phyloP scores from a whole-genome alignment of 2,797 vertebrate species.

The Hippopotamyrus pictus region DNA sequence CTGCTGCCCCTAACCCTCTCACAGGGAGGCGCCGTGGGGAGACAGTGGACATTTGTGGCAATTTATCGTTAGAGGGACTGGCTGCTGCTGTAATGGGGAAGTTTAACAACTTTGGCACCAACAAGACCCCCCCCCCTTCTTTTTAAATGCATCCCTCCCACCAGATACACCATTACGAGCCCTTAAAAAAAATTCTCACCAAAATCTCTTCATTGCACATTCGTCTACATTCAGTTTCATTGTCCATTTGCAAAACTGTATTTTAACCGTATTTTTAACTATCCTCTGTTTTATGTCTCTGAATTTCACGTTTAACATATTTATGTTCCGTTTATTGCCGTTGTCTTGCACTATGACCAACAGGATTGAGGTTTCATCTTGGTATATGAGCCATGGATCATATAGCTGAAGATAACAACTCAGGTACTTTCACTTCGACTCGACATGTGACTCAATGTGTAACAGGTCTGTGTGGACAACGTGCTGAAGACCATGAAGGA shows the following conservation, averaged over 20 bases:
- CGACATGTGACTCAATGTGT: background rate
- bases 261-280: background rate
- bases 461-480: conserved; percentile 89
- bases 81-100: background rate
- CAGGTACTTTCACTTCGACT: background rate
- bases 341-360: background rate
- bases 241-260: background rate
- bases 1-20: background rate
- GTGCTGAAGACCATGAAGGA: conserved; percentile 93
- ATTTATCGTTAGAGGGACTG: background rate
- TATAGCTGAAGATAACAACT: background rate
- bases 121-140: background rate
- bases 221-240: background rate
- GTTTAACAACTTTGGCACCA: background rate
- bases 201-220: background rate
- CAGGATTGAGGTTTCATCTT: background rate
- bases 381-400: background rate
- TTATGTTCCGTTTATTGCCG: background rate
- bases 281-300: background rate
- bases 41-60: background rate
- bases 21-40: background rate
- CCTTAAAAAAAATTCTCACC: background rate
- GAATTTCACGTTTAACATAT: background rate
- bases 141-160: background rate
- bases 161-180: background rate